Base-by-base conservation (phyloP, 2,113 vertebrate species). In the Entelurus aequoreus region DNA sequence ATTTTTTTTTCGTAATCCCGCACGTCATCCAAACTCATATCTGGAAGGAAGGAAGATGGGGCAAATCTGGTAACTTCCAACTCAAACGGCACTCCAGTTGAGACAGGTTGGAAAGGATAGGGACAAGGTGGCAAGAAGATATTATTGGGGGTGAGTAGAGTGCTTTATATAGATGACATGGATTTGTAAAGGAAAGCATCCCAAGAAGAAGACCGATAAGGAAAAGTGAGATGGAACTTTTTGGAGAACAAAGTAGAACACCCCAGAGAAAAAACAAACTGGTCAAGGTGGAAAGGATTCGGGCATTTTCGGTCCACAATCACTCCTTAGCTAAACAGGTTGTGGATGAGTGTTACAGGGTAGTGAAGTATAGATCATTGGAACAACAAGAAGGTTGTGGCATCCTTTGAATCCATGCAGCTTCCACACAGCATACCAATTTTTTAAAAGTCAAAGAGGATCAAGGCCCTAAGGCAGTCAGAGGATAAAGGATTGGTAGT, bases 11-110 rank as follows among this genome's bases (percentile, higher is more conserved):
- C 95, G 90, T 94, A 99, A 84, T 96, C 89, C 86, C 95, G 94
- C 85, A 99, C 95, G 88, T 98, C 95, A 86, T 97, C 95, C 93
- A 96, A 92, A 90, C 92, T 92, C 96, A 98, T 98, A 96, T 97
- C 96, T 99, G 95, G 86, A 99, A 92, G 92, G 76, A 73, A 61
- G 71, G 69, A 55, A 28, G 28, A 28, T 28, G 77, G 61, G 69
- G 68, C 48, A 63, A 95, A 87, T 89, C 91, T 87, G 91, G 88
- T 87, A 89, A 89, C 79, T 89, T 87, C 84, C 87, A 46, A 46
- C 87, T 69, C 81, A 87, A 87, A 89, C 78, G 63, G 75, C 21
- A 75, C 65, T 83, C 76, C 65, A 64, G 44, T 46, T 68, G 36
- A 69, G 50, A 60, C 19, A 51, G 61, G 67, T 12, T n/a, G 62